Conservation (phyloP, 2,113 vertebrate genomes). For the Phoxinus phoxinus region DNA sequence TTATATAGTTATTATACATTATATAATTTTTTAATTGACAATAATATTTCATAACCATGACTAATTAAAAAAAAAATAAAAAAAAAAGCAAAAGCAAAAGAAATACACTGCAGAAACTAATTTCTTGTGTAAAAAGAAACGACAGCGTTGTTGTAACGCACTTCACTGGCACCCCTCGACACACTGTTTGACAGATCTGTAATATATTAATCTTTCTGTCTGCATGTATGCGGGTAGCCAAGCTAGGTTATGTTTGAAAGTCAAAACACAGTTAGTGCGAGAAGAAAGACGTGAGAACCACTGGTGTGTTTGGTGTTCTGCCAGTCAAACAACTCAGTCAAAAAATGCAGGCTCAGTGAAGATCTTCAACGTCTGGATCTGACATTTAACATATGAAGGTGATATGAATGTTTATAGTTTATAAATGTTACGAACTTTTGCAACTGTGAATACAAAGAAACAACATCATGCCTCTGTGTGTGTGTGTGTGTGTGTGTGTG, state of each 20-base stretch:
- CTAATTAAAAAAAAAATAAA: background rate
- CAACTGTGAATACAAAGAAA: background rate
- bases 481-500: no score
- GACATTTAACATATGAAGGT: background rate
- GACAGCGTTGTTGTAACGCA: conserved; percentile 38
- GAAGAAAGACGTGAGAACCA: conserved; percentile 29
- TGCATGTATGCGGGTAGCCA: background rate
- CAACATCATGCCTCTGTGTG: background rate
- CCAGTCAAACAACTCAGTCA: background rate
- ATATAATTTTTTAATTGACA: background rate
- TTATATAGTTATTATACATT: no score
- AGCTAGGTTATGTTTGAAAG: background rate
- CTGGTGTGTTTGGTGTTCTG: conserved; percentile 29
- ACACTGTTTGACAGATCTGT: conserved; percentile 33
- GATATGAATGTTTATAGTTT: background rate
- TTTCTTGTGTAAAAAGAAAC: background rate
- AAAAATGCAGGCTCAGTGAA: conserved; percentile 7
- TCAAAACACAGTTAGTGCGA: conserved; percentile 21
- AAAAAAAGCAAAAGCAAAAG: background rate
- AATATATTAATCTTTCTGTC: conserved; percentile 39
- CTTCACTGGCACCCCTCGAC: conserved; percentile 1
- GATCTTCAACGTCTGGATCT: background rate
- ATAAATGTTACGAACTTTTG: no score
- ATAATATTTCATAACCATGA: background rate
- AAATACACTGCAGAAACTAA: no score